Conservation (phyloP, 2,113 vertebrate species). For the Mionectes macconnelli region DNA sequence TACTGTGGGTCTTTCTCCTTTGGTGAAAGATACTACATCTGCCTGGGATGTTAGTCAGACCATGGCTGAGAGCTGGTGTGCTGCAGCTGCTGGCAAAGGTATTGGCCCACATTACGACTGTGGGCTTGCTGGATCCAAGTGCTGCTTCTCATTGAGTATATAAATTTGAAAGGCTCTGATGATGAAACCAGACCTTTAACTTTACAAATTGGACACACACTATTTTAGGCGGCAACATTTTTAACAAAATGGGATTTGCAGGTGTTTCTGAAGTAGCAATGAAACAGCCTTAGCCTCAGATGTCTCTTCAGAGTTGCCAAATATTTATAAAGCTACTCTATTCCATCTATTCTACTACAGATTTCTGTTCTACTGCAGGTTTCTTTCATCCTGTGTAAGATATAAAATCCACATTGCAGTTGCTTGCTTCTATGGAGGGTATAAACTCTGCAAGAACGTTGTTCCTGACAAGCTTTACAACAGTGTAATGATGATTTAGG, state of each 20-base stretch:
- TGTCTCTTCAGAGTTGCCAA: not conserved
- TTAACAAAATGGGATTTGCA: not conserved
- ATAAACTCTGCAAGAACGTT: not conserved
- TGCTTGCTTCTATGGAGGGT: not conserved
- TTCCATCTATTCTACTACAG: not conserved
- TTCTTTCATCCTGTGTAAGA: not conserved
- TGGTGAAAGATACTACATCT: not conserved
- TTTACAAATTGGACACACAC: not conserved
- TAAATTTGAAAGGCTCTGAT: not conserved
- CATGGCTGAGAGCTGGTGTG: not conserved
- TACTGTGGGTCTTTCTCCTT: not conserved
- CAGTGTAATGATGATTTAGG: not conserved
- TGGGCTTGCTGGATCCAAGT: not conserved
- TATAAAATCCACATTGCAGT: not conserved
- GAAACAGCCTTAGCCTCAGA: not conserved
- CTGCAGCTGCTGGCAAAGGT: not conserved
- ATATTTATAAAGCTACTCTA: not conserved
- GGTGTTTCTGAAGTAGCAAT: not conserved
- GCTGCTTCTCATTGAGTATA: not conserved
- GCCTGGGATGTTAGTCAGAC: not conserved
- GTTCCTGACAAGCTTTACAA: not conserved
- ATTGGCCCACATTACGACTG: not conserved
- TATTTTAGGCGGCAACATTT: not conserved
- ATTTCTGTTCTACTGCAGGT: not conserved
- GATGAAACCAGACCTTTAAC: not conserved